Evolutionary conservation across 2,888 invertebrate genomes (phyloP).

Genomic region (Brachypalpus laphriformis): DNA sequence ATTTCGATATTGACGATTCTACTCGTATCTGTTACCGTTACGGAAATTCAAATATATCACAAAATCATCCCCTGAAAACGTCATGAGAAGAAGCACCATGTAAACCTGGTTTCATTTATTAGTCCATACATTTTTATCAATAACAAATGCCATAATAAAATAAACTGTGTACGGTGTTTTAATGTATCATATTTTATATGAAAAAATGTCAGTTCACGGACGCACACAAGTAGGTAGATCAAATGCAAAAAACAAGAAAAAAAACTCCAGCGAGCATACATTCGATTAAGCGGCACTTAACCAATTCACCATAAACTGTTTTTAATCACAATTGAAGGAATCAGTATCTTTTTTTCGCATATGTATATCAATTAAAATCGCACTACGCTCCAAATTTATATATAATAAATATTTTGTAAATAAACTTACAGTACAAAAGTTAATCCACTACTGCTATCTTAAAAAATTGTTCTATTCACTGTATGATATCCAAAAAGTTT

Average conservation of each 20-base stretch:
- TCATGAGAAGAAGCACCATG: too few relatives aligned
- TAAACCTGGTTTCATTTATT: too few relatives aligned
- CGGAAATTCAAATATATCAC: too few relatives aligned
- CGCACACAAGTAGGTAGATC: too few relatives aligned
- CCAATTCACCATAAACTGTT: background rate
- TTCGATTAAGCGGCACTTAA: background rate
- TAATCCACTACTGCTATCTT: conserved; percentile 28
- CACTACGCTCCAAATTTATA: background rate
- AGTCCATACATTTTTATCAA: too few relatives aligned
- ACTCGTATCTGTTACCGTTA: too few relatives aligned
- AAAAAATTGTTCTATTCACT: background rate
- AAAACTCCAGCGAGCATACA: background rate
- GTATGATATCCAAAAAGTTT: background rate
- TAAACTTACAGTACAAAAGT: conserved; percentile 28
- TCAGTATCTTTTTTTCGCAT: background rate
- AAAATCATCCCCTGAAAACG: too few relatives aligned
- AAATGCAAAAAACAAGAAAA: background rate
- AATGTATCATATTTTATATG: too few relatives aligned
- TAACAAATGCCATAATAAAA: too few relatives aligned
- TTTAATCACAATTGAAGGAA: background rate
- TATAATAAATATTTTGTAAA: background rate
- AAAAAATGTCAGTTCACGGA: too few relatives aligned
- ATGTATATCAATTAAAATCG: background rate
- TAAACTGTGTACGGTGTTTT: too few relatives aligned
- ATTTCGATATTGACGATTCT: too few relatives aligned